phyloP scores from a whole-genome alignment of 2,888 invertebrate genomes.

The Itoplectis maculator region DNA sequence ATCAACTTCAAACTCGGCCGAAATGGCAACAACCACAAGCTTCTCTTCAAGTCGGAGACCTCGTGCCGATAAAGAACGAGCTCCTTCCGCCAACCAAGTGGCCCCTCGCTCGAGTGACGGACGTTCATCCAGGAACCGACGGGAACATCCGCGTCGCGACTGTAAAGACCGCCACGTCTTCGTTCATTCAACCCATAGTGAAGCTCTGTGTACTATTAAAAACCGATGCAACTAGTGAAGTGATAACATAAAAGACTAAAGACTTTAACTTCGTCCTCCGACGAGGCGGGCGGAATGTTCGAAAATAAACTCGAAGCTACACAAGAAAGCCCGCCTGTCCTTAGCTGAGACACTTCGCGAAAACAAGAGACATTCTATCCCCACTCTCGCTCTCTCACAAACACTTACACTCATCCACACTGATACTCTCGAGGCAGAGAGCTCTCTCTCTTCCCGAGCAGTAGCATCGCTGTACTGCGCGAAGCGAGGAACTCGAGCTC shows the following conservation, averaged over 20 bases:
- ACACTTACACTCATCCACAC: too few relatives aligned
- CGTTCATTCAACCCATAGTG: constrained; percentile 31
- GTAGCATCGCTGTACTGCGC: constrained; percentile 6
- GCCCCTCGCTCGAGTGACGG: constrained; percentile 26
- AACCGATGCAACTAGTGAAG: constrained; percentile 7
- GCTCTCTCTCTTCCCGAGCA: neutral
- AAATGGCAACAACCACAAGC: constrained; percentile 33
- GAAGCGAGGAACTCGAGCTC: constrained; percentile 1
- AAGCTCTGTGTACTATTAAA: constrained; percentile 29
- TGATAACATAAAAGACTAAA: constrained; percentile 16
- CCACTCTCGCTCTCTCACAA: too few relatives aligned
- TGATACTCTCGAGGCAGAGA: too few relatives aligned
- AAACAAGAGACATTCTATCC: too few relatives aligned
- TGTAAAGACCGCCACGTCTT: constrained; percentile 23
- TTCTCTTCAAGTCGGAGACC: constrained; percentile 5
- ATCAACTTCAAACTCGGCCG: constrained; percentile 24
- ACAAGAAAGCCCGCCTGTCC: too few relatives aligned
- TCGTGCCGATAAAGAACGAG: constrained; percentile 22
- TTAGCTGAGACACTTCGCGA: too few relatives aligned
- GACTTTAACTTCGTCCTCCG: constrained; percentile 34
- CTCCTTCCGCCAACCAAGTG: constrained; percentile 18
- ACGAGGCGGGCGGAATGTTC: constrained; percentile 40
- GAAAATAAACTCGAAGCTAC: too few relatives aligned
- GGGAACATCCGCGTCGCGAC: constrained; percentile 20
- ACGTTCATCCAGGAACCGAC: constrained; percentile 25